Base-by-base conservation (phyloP, 2,888 invertebrate species). In the Agrilus cyanescens region DNA sequence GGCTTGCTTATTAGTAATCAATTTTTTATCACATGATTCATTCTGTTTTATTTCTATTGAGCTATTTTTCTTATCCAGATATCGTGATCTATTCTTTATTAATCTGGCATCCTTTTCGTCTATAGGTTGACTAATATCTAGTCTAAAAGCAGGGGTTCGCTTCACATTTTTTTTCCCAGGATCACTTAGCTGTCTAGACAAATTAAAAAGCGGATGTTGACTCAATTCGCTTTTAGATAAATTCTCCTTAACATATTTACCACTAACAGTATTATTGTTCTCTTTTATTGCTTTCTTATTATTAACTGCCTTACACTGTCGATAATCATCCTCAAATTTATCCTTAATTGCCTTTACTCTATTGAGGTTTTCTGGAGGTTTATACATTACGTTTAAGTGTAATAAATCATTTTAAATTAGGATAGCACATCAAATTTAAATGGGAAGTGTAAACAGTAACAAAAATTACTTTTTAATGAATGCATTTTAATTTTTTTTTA, bases 321-420 rank as follows among this genome's bases (percentile, higher is more conserved):
- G 32, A 34, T 37, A 58, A 45, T 58, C 57, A 48, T 58, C 62
- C 55, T 80, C 80, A 56, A 80, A 80, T 65, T 74, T 75, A 62
- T 69, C 76, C 59, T 75, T 78, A 48, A 80, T 78, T 38, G 73
- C 72, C 68, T 75, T 78, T 35, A 80, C 80, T 66, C 77, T 56
- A 46, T 66, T 66, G 29, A 54, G 50, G 49, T 65, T 65, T 50
- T 61, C 61, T 37, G 65, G 65, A 39, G 65, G 63, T 54, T 54
- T 61, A 51, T 66, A 66, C 66, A 66, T 66, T 44, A 46, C 51
- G 40, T 45, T 29, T 41, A 41, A 47, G 43, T 44, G 38, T 47
- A 43, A 42, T 29, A 30, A 14, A n/a, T 12, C 12, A 12, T 33
- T 33, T 33, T 33, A 12, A 32, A 5, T 8, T 33, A 33, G 7